Conservation (phyloP, 1,140 invertebrate genomes). For the Dryas iulia region DNA sequence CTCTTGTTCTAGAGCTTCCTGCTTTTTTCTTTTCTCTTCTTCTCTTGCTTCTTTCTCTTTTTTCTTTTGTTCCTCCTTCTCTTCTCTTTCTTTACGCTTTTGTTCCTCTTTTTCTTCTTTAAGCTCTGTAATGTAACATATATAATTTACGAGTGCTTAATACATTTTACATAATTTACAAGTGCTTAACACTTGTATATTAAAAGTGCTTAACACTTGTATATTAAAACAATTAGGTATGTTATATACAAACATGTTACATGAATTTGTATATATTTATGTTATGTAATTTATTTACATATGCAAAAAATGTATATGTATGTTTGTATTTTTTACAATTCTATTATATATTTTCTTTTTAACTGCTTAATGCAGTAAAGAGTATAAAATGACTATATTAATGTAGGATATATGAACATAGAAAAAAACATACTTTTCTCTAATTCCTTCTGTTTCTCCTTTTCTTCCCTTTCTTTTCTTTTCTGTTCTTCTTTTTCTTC, state of each 20-base stretch:
- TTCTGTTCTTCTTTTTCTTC: constrained; percentile 78
- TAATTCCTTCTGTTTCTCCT: constrained; percentile 74
- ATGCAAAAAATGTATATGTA: too few species aligned
- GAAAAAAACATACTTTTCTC: constrained; percentile 66
- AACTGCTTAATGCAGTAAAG: too few species aligned
- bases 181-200: too few species aligned
- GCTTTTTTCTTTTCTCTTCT: constrained; percentile 83
- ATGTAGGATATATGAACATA: background rate
- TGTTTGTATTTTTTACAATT: too few species aligned
- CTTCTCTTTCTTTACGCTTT: constrained; percentile 81
- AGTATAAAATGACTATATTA: too few species aligned
- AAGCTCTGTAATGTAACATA: constrained; percentile 41
- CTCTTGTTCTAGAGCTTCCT: constrained; percentile 83
- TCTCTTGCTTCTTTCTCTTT: constrained; percentile 84
- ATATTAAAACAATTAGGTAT: too few species aligned
- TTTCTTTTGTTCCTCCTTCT: constrained; percentile 78
- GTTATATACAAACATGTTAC: too few species aligned
- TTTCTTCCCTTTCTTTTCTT: constrained; percentile 80
- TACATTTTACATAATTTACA: too few species aligned
- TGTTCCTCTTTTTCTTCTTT: constrained; percentile 74
- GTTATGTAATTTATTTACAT: too few species aligned
- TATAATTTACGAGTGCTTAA: too few species aligned
- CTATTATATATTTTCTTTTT: background rate
- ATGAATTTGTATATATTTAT: too few species aligned
- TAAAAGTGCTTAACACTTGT: too few species aligned